Conservation (phyloP, 2,888 invertebrate genomes). For the Sinohyriopsis cumingii region DNA sequence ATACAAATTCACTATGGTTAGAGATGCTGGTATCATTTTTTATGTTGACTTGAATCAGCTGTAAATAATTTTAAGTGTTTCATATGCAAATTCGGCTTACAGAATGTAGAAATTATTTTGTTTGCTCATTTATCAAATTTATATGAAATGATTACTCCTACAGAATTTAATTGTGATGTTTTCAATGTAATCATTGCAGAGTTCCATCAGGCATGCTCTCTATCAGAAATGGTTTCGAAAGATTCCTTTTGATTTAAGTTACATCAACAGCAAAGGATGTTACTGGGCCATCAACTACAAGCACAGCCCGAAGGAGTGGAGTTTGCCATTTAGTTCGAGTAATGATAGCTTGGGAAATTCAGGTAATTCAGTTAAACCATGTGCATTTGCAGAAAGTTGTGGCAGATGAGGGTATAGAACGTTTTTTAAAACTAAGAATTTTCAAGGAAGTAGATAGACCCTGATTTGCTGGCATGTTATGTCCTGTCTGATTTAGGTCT, state of each 20-base stretch:
- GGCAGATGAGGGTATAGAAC: too few relatives aligned
- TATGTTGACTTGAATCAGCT: too few relatives aligned
- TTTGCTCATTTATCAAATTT: background rate
- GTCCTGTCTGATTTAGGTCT: too few relatives aligned
- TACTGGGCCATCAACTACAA: constrained; percentile 59
- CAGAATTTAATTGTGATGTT: background rate
- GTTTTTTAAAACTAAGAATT: too few relatives aligned
- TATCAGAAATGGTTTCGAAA: constrained; percentile 66
- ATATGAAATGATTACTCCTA: background rate
- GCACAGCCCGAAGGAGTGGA: constrained; percentile 52
- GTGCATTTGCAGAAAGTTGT: too few relatives aligned
- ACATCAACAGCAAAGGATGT: constrained; percentile 58
- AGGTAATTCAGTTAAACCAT: background rate
- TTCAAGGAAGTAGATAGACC: too few relatives aligned
- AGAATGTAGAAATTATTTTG: too few relatives aligned
- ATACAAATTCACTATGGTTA: too few relatives aligned
- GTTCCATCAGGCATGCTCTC: constrained; percentile 61
- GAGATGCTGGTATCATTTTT: too few relatives aligned
- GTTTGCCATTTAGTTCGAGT: constrained; percentile 26
- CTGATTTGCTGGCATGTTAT: too few relatives aligned
- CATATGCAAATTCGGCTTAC: too few relatives aligned
- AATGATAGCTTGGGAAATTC: background rate
- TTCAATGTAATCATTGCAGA: constrained; percentile 37
- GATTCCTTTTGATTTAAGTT: constrained; percentile 47
- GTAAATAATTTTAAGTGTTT: too few relatives aligned